These are phyloP conservation scores for Acropternis orthonyx DNA, from an alignment of 2,797 vertebrate genomes.

Conservation along the genomic window DNA sequence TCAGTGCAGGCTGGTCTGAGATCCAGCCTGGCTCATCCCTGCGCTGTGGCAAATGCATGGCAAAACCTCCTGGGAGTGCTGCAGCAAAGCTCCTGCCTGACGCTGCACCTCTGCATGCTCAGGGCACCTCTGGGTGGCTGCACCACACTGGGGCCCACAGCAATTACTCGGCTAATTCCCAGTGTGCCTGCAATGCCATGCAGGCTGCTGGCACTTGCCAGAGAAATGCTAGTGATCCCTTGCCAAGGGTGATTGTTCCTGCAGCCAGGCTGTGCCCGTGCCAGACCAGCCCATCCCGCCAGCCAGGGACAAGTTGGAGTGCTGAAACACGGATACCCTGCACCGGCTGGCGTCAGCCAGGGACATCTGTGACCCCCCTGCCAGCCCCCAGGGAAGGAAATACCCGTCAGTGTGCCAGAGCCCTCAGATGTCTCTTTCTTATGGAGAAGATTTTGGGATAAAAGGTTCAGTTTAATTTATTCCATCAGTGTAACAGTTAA, in stretches of 20 bases:
- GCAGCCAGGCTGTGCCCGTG: background rate
- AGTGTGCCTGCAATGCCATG: fast-evolving
- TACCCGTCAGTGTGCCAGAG: conserved; percentile 32
- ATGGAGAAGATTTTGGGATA: conserved; percentile 8
- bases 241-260: background rate
- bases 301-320: background rate
- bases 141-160: background rate
- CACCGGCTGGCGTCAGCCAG: background rate
- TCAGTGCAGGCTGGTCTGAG: background rate
- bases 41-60: background rate
- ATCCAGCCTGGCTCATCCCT: background rate
- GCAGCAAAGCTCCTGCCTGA: background rate
- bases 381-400: conserved; percentile 13
- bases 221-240: background rate
- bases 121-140: background rate
- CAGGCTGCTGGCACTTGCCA: background rate
- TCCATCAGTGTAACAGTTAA: conserved; percentile 50
- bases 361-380: conserved; percentile 28
- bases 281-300: background rate
- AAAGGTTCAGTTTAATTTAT: conserved; percentile 55
- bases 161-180: background rate
- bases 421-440: conserved; percentile 42
- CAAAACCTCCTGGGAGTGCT: background rate
- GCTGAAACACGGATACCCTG: background rate
- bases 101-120: background rate